These are phyloP conservation scores for Mercenaria mercenaria DNA, from an alignment of 1,140 invertebrate species.

Conservation along the genomic window DNA sequence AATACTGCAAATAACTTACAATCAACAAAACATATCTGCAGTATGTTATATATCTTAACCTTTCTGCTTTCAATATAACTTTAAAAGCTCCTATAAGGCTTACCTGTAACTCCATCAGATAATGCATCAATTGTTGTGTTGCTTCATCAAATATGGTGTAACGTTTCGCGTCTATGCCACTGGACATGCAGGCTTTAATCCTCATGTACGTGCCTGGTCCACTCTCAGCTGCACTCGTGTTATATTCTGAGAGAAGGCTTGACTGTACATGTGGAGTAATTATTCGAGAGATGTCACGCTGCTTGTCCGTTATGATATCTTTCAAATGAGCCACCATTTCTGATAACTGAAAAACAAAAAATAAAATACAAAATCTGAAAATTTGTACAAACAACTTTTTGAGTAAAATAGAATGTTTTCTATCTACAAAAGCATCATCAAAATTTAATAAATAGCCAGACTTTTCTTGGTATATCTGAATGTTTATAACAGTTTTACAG, in stretches of 20 bases:
- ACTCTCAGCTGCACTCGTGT: slow-evolving; percentile 24
- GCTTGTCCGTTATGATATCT: slow-evolving; percentile 60
- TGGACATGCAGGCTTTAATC: slow-evolving; percentile 49
- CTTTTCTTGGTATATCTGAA: too few relatives aligned
- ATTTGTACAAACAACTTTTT: neutral
- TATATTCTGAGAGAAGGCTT: slow-evolving; percentile 44
- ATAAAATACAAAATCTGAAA: neutral
- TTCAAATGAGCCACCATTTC: slow-evolving; percentile 64
- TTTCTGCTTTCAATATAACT: too few relatives aligned
- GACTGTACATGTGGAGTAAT: slow-evolving; percentile 64
- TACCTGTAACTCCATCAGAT: slow-evolving; percentile 48
- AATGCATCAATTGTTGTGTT: slow-evolving; percentile 26
- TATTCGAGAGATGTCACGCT: slow-evolving; percentile 61
- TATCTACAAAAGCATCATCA: neutral
- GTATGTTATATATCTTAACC: too few relatives aligned
- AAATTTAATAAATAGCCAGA: too few relatives aligned
- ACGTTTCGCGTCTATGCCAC: slow-evolving; percentile 38
- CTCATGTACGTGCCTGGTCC: slow-evolving; percentile 58
- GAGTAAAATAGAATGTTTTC: neutral
- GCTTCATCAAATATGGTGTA: slow-evolving; percentile 63
- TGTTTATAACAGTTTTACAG: too few relatives aligned
- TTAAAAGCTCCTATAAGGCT: neutral
- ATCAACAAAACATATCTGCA: too few relatives aligned
- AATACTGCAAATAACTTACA: too few relatives aligned
- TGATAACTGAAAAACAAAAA: slow-evolving; percentile 39